phyloP scores from a whole-genome alignment of 2,797 vertebrate species.

The Gymnoscopelus microlampas region DNA sequence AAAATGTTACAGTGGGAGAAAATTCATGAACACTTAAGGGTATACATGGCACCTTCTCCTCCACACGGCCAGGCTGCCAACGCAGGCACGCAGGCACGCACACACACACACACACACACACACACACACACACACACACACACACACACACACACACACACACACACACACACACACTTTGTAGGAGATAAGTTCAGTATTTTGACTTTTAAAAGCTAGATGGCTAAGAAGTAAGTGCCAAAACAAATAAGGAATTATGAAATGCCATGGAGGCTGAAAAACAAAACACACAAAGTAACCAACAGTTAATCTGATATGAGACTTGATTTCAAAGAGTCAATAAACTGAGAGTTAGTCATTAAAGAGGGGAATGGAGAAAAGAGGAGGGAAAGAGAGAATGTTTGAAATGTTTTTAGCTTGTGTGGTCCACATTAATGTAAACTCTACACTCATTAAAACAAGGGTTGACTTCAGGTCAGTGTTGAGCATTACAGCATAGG shows the following conservation, averaged over 20 bases:
- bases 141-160: background rate
- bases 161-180: background rate
- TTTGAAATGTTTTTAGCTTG: no score
- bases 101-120: conserved; percentile 1
- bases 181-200: background rate
- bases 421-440: no score
- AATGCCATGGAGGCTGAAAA: background rate
- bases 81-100: background rate
- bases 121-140: background rate
- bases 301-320: background rate
- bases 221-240: conserved; percentile 9
- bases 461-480: no score
- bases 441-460: no score
- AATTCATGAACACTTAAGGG: no score
- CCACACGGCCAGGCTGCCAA: no score
- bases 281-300: conserved; percentile 15
- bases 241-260: conserved; percentile 6
- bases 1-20: no score
- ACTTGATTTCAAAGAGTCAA: background rate
- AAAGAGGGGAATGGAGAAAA: no score
- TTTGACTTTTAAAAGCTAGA: conserved; percentile 16
- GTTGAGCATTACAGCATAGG: no score
- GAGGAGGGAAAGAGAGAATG: no score
- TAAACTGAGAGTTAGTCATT: background rate
- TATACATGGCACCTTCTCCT: no score